phyloP scores from a whole-genome alignment of 2,888 invertebrate genomes.

The Calameuta idolon region DNA sequence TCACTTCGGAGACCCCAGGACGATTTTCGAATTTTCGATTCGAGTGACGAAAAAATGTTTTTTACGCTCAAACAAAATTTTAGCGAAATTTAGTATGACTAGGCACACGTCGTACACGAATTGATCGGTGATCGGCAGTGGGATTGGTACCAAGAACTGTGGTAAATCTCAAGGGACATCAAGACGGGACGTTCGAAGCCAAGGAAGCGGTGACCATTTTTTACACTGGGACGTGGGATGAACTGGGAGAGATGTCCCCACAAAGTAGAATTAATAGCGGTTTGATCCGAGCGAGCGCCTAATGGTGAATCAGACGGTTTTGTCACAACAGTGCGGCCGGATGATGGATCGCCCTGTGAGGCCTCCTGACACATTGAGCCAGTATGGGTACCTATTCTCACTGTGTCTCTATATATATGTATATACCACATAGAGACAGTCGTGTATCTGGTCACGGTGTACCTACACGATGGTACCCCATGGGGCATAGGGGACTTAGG shows the following conservation, averaged over 20 bases:
- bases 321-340: constrained; percentile 22
- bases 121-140: not conserved
- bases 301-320: constrained; percentile 27
- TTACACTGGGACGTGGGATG: constrained; percentile 14
- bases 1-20: not conserved
- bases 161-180: constrained; percentile 5
- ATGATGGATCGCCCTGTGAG: constrained; percentile 24
- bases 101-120: not conserved
- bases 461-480: constrained; percentile 14
- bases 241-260: constrained; percentile 16
- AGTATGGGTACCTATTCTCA: not conserved
- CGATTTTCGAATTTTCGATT: not conserved
- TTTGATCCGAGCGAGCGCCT: constrained; percentile 22
- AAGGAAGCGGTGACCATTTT: constrained; percentile 6
- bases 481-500: constrained; percentile 14
- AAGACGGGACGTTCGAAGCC: constrained; percentile 1
- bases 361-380: constrained; percentile 17
- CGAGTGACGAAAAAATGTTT: not conserved
- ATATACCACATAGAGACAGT: not conserved
- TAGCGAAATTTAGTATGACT: not conserved
- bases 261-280: constrained; percentile 26
- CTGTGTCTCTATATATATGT: not conserved
- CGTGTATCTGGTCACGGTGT: constrained; percentile 11
- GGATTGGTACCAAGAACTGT: not conserved
- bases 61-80: not conserved